phyloP scores from a whole-genome alignment of 2,888 invertebrate species.

The Rugalucina vietnamica region DNA sequence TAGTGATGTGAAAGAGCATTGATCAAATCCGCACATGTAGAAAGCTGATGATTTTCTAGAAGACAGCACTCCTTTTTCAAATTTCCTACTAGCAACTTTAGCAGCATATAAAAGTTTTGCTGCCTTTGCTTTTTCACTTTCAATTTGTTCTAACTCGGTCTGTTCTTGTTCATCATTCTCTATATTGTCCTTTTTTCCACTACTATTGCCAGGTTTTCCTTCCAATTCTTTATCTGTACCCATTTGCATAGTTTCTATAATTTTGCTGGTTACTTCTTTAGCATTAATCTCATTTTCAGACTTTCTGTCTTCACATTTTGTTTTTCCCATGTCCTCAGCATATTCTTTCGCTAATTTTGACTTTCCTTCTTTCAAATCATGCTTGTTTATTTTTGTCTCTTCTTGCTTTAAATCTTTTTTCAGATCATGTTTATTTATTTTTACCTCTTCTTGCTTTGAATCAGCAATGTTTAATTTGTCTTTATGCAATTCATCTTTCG shows the following conservation, averaged over 20 bases:
- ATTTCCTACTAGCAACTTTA: background rate
- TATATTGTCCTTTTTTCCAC: background rate
- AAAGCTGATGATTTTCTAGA: conserved; percentile 53
- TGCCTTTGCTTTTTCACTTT: background rate
- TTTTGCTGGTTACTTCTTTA: no score
- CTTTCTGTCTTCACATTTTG: background rate
- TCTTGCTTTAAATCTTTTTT: no score
- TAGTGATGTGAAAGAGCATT: conserved; percentile 71
- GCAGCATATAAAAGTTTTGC: background rate
- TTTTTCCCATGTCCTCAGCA: background rate
- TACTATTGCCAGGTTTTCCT: no score
- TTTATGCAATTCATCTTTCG: background rate
- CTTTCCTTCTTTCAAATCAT: no score
- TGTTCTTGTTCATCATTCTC: background rate
- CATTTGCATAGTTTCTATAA: no score
- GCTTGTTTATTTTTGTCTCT: background rate
- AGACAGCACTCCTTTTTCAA: conserved; percentile 13
- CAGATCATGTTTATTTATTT: background rate
- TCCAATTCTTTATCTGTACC: no score
- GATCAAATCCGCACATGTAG: conserved; percentile 75
- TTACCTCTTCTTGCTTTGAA: background rate
- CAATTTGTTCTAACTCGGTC: background rate
- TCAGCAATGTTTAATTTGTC: background rate
- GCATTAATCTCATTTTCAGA: background rate
- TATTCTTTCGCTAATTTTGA: no score